Percentiles rank a stretch among this genome's conserved stretches.
These are phyloP conservation scores for Engystomops pustulosus DNA, from an alignment of 2,113 vertebrate species.

Conservation along the genomic window DNA sequence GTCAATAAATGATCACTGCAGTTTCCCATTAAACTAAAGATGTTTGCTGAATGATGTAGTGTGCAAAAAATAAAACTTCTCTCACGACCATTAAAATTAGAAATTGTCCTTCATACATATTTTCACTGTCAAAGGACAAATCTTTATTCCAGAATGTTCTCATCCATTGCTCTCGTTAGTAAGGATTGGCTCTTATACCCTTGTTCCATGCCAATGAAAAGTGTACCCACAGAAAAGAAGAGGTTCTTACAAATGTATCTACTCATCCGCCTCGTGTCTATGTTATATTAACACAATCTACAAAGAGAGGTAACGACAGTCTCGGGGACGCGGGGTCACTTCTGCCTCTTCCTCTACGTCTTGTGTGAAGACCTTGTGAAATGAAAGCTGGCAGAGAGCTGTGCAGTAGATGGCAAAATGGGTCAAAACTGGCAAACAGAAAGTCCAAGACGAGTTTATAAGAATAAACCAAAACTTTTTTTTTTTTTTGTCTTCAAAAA, in stretches of 20 bases:
- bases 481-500: slow-evolving; percentile 15
- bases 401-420: slow-evolving; percentile 2
- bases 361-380: neutral
- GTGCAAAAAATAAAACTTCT: slow-evolving; percentile 5
- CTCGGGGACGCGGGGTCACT: neutral
- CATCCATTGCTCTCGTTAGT: neutral
- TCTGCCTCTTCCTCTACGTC: neutral
- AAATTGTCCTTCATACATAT: slow-evolving; percentile 70
- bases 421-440: neutral
- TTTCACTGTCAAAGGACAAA: slow-evolving; percentile 42
- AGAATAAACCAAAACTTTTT: slow-evolving; percentile 17
- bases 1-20: neutral
- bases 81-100: slow-evolving; percentile 73
- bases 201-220: slow-evolving; percentile 9
- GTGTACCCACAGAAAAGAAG: slow-evolving; percentile 27
- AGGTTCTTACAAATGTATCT: slow-evolving; percentile 19
- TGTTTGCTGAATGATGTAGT: neutral
- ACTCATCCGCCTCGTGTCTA: slow-evolving; percentile 12
- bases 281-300: slow-evolving; percentile 23
- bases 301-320: slow-evolving; percentile 1
- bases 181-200: slow-evolving; percentile 9
- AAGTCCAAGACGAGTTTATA: slow-evolving; percentile 14
- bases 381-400: neutral
- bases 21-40: neutral
- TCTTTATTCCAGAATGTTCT: slow-evolving; percentile 56